Evolutionary conservation across 2,888 invertebrate species (phyloP).

Genomic region (Mimachlamys varia): DNA sequence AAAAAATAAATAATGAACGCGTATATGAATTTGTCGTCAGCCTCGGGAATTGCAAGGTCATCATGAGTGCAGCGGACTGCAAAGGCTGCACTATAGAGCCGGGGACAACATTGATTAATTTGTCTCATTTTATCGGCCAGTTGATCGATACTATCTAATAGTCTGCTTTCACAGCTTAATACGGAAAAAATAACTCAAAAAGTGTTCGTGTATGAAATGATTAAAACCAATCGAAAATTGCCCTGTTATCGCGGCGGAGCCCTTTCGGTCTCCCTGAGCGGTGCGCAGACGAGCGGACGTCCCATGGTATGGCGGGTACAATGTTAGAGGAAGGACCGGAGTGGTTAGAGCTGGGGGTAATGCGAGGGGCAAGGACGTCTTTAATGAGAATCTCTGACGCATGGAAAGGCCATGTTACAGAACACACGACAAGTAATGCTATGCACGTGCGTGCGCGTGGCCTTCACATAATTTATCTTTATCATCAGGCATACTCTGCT

Average conservation of each 20-base stretch:
- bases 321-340: neutral
- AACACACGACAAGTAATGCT: constrained; percentile 1
- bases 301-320: neutral
- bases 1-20: neutral
- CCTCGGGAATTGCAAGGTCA: neutral
- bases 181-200: constrained; percentile 35
- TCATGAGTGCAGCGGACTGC: neutral
- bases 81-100: neutral
- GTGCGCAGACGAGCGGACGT: neutral
- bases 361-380: neutral
- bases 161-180: constrained; percentile 36
- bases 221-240: constrained; percentile 27
- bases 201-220: constrained; percentile 31
- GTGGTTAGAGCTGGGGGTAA: neutral
- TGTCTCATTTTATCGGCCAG: constrained; percentile 31
- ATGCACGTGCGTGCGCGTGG: constrained; percentile 19
- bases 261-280: neutral
- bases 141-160: constrained; percentile 25
- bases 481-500: neutral
- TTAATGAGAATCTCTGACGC: neutral
- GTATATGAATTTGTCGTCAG: neutral
- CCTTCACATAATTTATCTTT: neutral
- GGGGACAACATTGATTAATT: neutral
- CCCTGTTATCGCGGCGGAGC: constrained; percentile 19
- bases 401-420: neutral